Conservation (phyloP, 2,113 vertebrate genomes). For the Paralichthys olivaceus region DNA sequence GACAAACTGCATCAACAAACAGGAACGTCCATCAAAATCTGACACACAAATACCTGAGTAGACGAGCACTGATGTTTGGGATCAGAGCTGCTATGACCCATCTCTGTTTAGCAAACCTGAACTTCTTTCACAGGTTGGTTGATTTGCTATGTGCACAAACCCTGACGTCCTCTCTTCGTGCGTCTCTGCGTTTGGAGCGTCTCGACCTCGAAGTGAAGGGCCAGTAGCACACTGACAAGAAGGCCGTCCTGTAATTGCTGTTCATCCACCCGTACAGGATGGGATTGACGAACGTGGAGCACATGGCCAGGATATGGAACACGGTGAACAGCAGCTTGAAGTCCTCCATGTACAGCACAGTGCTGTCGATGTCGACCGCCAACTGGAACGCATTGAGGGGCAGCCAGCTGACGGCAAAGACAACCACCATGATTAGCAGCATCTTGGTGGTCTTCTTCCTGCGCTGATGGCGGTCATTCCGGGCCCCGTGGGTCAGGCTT, state of each 20-base stretch:
- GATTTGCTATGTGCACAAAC: slow-evolving; percentile 46
- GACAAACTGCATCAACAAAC: neutral
- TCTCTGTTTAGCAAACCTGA: neutral
- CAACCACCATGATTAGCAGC: slow-evolving; percentile 92
- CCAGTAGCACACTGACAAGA: slow-evolving; percentile 87
- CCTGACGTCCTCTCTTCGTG: slow-evolving; percentile 23
- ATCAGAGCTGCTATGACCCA: neutral
- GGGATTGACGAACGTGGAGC: slow-evolving; percentile 93
- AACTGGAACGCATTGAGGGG: slow-evolving; percentile 94
- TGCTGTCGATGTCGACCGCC: slow-evolving; percentile 90
- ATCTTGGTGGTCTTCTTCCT: slow-evolving; percentile 93
- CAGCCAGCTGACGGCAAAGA: slow-evolving; percentile 94
- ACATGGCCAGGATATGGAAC: slow-evolving; percentile 95
- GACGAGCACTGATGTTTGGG: neutral
- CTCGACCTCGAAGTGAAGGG: slow-evolving; percentile 71
- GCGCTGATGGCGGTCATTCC: slow-evolving; percentile 86
- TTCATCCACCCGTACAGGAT: slow-evolving; percentile 98
- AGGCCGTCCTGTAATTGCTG: slow-evolving; percentile 92
- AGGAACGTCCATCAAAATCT: neutral
- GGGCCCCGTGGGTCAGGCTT: slow-evolving; percentile 81
- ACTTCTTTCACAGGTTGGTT: slow-evolving; percentile 58
- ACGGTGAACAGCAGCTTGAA: slow-evolving; percentile 93
- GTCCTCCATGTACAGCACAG: slow-evolving; percentile 87
- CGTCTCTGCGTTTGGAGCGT: slow-evolving; percentile 18
- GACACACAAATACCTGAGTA: neutral